These are phyloP conservation scores for Sicus ferrugineus DNA, from an alignment of 2,888 invertebrate species.

Conservation along the genomic window DNA sequence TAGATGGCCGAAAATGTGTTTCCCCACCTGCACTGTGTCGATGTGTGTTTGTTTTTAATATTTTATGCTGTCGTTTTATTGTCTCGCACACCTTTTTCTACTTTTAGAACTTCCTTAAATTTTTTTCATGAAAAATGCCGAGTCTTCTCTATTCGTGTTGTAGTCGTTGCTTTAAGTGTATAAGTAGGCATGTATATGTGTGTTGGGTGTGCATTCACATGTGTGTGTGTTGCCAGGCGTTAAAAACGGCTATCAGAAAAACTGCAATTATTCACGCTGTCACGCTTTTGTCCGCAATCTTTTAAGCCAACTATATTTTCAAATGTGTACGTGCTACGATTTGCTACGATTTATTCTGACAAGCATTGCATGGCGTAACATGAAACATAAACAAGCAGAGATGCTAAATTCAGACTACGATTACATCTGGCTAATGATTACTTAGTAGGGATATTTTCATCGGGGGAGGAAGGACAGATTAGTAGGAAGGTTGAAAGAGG, in stretches of 20 bases:
- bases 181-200: neutral
- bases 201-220: neutral
- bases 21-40: neutral
- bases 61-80: neutral
- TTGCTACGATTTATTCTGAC: neutral
- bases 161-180: neutral
- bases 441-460: too few relatives aligned
- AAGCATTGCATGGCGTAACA: neutral
- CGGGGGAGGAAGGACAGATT: too few relatives aligned
- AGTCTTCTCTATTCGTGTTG: neutral
- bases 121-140: neutral
- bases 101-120: neutral
- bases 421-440: too few relatives aligned
- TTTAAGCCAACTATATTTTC: neutral
- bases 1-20: too few relatives aligned
- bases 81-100: neutral
- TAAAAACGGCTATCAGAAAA: neutral
- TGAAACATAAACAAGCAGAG: too few relatives aligned
- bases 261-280: constrained; percentile 7
- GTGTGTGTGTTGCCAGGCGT: neutral
- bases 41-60: neutral
- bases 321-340: neutral
- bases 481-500: too few relatives aligned
- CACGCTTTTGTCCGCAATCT: constrained; percentile 2
- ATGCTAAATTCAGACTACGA: too few relatives aligned